Conservation (phyloP, 2,797 vertebrate genomes). For the Megaceryle alcyon region DNA sequence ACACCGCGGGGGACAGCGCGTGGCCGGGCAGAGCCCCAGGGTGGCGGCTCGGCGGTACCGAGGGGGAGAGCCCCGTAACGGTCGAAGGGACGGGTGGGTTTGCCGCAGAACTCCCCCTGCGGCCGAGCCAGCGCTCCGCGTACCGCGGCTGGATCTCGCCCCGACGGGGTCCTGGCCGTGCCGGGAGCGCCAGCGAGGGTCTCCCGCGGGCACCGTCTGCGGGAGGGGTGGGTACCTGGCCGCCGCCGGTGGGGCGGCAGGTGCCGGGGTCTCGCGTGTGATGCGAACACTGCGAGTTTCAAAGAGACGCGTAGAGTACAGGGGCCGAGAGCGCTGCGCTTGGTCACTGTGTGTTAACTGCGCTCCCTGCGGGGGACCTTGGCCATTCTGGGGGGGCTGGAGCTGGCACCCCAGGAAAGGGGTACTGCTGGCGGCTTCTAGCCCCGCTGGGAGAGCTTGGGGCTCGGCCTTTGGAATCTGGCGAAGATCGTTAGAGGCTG, state of each 20-base stretch:
- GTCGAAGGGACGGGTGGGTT: background rate
- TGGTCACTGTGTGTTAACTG: accelerated
- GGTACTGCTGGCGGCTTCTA: background rate
- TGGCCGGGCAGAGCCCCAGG: background rate
- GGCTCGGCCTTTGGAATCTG: background rate
- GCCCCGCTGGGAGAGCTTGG: accelerated
- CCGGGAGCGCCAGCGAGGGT: background rate
- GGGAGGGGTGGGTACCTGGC: too few species aligned
- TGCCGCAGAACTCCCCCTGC: background rate
- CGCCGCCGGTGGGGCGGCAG: background rate
- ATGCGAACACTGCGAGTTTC: accelerated
- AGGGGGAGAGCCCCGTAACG: accelerated
- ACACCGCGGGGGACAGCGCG: background rate
- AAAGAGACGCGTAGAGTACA: accelerated
- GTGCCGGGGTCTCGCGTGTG: background rate
- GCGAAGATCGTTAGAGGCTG: background rate
- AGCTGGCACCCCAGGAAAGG: accelerated
- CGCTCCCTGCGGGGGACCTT: background rate
- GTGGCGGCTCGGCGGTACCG: background rate
- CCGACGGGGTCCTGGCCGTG: background rate
- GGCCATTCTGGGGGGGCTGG: too few species aligned
- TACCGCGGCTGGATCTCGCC: background rate
- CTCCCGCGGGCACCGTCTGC: background rate
- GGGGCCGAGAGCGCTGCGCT: background rate
- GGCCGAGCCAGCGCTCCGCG: background rate